Conservation (phyloP, 2,797 vertebrate genomes). For the Falco rusticolus region DNA sequence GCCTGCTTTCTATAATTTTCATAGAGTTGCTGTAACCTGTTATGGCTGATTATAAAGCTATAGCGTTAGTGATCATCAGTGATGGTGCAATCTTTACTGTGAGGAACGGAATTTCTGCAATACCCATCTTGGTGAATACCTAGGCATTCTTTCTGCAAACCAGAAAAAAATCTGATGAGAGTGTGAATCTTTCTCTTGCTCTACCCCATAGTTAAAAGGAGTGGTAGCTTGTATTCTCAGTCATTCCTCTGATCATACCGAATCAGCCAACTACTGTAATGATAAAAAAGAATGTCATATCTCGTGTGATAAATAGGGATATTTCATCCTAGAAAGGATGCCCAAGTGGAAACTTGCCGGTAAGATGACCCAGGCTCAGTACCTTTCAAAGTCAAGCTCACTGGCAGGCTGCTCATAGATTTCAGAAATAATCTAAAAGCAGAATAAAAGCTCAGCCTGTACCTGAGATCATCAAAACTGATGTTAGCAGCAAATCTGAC, state of each 20-base stretch:
- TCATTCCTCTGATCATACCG: background rate
- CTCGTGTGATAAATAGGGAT: background rate
- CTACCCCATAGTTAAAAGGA: background rate
- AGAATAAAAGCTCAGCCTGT: background rate
- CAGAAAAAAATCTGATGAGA: background rate
- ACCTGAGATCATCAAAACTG: background rate
- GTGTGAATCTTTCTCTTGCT: background rate
- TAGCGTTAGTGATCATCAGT: background rate
- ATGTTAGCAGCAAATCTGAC: slow-evolving; percentile 12
- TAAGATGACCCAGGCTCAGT: background rate
- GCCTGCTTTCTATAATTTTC: background rate
- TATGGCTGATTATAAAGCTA: background rate
- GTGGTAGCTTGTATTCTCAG: background rate
- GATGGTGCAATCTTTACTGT: rapidly evolving
- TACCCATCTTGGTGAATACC: background rate
- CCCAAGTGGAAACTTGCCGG: background rate
- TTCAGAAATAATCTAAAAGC: slow-evolving; percentile 18
- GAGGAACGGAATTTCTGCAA: background rate
- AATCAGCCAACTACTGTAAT: background rate
- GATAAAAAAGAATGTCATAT: background rate
- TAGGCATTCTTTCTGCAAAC: background rate
- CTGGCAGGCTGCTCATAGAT: background rate
- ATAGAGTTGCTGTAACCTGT: no score
- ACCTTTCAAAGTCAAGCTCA: background rate
- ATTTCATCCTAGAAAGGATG: background rate